phyloP scores from a whole-genome alignment of 2,113 vertebrate species.

The Amphiprion ocellaris region DNA sequence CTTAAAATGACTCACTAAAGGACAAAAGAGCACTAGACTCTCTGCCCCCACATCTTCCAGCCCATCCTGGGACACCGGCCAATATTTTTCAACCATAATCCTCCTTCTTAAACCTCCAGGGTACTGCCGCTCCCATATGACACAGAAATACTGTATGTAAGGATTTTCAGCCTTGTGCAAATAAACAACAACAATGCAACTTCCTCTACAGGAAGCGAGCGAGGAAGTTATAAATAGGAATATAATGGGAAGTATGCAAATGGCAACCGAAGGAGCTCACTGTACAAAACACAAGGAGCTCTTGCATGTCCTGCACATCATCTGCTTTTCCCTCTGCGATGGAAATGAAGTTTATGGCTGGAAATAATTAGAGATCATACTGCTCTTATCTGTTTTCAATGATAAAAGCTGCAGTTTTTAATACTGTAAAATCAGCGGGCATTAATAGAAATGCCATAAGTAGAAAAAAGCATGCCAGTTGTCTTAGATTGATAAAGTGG shows the following conservation, averaged over 20 bases:
- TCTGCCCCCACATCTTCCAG: conserved; percentile 12
- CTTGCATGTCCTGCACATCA: neutral
- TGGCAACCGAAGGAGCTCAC: neutral
- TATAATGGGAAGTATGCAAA: conserved; percentile 26
- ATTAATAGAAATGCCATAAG: neutral
- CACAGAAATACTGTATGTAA: conserved; percentile 9
- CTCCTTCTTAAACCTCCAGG: conserved; percentile 36
- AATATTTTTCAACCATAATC: conserved; percentile 29
- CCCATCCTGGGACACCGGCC: conserved; percentile 12
- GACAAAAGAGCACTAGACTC: neutral
- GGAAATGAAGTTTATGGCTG: neutral
- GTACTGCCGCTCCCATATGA: conserved; percentile 21
- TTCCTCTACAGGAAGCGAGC: conserved; percentile 10
- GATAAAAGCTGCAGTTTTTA: neutral
- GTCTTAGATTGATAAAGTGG: conserved; percentile 14
- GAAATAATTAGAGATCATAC: conserved; percentile 8
- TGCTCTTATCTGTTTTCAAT: neutral
- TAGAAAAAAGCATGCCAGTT: conserved; percentile 8
- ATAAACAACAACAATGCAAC: conserved; percentile 57
- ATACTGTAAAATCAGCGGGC: neutral
- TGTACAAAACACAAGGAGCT: neutral
- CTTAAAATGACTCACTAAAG: conserved; percentile 29
- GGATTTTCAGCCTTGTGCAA: conserved; percentile 30
- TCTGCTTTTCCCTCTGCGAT: neutral
- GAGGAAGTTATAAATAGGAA: conserved; percentile 48